Base-by-base conservation (phyloP, 2,888 invertebrate genomes). In the Melinaea menophilus region DNA sequence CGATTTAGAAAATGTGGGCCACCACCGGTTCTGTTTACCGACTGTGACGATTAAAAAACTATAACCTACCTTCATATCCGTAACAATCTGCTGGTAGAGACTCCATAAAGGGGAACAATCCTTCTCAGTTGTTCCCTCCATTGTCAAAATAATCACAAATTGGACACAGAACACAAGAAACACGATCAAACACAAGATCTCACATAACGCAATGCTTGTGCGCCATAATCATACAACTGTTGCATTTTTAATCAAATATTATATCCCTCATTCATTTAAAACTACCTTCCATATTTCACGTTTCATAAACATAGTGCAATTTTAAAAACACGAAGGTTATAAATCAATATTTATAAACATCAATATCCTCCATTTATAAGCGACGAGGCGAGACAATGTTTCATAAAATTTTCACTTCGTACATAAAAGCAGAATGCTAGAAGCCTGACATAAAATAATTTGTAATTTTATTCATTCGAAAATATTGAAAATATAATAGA, bases 71-170 rank as follows among this genome's bases (percentile, higher is more conserved):
- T 98, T 98, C 96, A 99, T 96, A 86, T 99, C 99, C 79, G 95
- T 95, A 77, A 99, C 95, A 76, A 99, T 97, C 86, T 97, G 97
- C 89, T 98, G 97, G 86, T 98, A 98, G 75, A 98, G 93, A 81
- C 96, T 96, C 87, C 98, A 98, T 80, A 98, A 92, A 74, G 96
- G 97, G 84, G 96, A 95, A 84, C 95, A 95, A 91, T 97, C 97
- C 86, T 95, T 93, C 84, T 95, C 95, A 60, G 88, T 86, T 80
- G 92, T 93, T 79, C 93, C 93, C 91, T 95, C 95, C 95, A 95
- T 95, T 85, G 88, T 91, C 82, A 81, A 78, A 81, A 78, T 77
- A 73, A 81, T 81, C 79, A 81, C 79, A 77, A 77, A 79, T 75
- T 75, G 72, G 74, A 73, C 75, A 75, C 78, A 73, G 77, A 81